Percentiles rank a stretch among this genome's conserved stretches.
These are phyloP conservation scores for Drosophila leonis DNA, from an alignment of 2,888 invertebrate genomes.

Conservation along the genomic window DNA sequence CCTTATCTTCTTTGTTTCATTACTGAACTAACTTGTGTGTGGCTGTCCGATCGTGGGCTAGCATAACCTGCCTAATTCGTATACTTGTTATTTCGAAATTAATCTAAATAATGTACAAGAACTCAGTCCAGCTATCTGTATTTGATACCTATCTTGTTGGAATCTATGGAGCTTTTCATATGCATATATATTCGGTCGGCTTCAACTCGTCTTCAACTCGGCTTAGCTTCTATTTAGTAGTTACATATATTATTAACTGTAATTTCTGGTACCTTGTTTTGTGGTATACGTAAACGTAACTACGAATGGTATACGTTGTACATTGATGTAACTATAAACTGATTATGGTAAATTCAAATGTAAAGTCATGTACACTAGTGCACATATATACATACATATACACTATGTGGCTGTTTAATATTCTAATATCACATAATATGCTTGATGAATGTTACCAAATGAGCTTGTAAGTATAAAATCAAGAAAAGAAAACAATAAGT, in stretches of 20 bases:
- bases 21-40: neutral
- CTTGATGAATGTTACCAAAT: neutral
- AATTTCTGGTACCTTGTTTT: neutral
- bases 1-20: neutral
- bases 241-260: neutral
- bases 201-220: no score
- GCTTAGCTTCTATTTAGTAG: neutral
- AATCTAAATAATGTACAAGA: neutral
- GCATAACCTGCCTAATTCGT: neutral
- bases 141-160: neutral
- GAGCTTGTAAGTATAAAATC: constrained; percentile 2
- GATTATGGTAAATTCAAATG: neutral
- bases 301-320: neutral
- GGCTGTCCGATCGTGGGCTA: no score
- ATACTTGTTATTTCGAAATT: neutral
- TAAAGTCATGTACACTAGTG: neutral
- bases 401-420: neutral
- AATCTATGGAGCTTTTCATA: neutral
- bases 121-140: neutral
- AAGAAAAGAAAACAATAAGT: neutral
- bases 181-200: neutral
- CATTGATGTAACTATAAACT: neutral
- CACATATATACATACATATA: neutral
- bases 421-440: neutral
- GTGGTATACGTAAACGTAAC: neutral